Conservation (phyloP, 2,888 invertebrate genomes). For the Drepanosiphum platanoidis region DNA sequence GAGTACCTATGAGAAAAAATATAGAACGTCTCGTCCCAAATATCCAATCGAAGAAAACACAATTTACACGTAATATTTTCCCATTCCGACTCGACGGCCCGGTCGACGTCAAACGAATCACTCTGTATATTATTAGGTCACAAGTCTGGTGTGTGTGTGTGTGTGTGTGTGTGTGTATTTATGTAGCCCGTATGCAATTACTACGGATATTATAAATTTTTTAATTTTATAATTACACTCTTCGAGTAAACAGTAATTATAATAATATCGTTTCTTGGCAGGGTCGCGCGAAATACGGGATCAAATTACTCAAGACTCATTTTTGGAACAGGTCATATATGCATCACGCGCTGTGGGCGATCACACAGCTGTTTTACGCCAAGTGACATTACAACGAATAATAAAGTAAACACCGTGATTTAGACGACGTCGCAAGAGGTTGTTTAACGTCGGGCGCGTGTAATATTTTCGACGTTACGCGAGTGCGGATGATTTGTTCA, state of each 20-base stretch:
- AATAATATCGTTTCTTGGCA: conserved; percentile 61
- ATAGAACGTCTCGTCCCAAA: too few relatives aligned
- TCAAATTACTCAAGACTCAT: conserved; percentile 57
- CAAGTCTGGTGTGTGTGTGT: too few relatives aligned
- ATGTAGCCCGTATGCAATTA: neutral
- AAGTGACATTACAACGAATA: conserved; percentile 55
- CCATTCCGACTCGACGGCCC: too few relatives aligned
- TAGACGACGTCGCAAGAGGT: neutral
- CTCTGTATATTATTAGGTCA: too few relatives aligned
- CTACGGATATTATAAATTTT: neutral
- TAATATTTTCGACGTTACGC: neutral
- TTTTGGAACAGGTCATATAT: conserved; percentile 58
- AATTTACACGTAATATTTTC: too few relatives aligned
- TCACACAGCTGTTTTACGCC: conserved; percentile 51
- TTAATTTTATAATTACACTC: conserved; percentile 16
- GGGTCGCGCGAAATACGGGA: conserved; percentile 27
- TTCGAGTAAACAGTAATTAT: conserved; percentile 49
- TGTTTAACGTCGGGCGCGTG: neutral
- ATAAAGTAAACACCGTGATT: conserved; percentile 42
- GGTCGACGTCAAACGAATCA: too few relatives aligned
- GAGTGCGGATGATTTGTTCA: too few relatives aligned
- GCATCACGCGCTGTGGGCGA: conserved; percentile 35
- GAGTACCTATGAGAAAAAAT: too few relatives aligned
- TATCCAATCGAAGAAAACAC: too few relatives aligned
- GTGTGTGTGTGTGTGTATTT: too few relatives aligned